Evolutionary conservation across 2,113 vertebrate genomes (phyloP), one percentile per base, ranked within the genome.

Genomic region (Amazona guildingii): DNA sequence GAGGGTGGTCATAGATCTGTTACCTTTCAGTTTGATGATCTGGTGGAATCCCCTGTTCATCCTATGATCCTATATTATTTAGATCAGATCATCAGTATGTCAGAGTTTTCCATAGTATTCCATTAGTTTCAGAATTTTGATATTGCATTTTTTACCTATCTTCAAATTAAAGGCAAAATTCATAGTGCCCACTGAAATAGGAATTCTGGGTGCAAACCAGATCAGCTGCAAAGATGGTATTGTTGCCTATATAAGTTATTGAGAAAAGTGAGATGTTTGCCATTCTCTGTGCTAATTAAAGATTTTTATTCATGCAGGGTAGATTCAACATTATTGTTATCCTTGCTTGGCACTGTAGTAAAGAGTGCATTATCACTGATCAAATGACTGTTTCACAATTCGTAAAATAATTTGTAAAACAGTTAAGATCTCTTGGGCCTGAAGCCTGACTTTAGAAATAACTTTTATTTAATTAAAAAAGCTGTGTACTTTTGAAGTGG

Each of bases 201-300:
- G 73, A 77, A 55, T 64, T 55, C 33, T 75, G 44, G 1, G 25
- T 59, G 31, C 29, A 52, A 88, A 55, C 54, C 49, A 48, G 33
- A 54, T 63, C n/a, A 74, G 20, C n/a, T 76, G 17, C 8, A 44
- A 59, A 57, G 31, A 41, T 77, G 39, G 2, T 70, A 5, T 37
- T 81, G 43, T 31, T 1, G 5, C 43, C 37, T 63, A 11, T 37
- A 5, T 14, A 29, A 10, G 16, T 35, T 52, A 6, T 33, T 69
- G 51, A 90, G 75, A 78, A 63, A 88, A 94, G 51, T 9, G 59
- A 91, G 67, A 62, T 39, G 9, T 81, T 96, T 94, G 39, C 39
- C 67, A 83, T 90, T 92, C 82, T 29, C 61, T 83, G 54, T 49
- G 64, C 83, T 95, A 92, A 88, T 92, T 92, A 95, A 74, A 88